Conservation (phyloP, 2,113 vertebrate species). For the Pluvialis apricaria region DNA sequence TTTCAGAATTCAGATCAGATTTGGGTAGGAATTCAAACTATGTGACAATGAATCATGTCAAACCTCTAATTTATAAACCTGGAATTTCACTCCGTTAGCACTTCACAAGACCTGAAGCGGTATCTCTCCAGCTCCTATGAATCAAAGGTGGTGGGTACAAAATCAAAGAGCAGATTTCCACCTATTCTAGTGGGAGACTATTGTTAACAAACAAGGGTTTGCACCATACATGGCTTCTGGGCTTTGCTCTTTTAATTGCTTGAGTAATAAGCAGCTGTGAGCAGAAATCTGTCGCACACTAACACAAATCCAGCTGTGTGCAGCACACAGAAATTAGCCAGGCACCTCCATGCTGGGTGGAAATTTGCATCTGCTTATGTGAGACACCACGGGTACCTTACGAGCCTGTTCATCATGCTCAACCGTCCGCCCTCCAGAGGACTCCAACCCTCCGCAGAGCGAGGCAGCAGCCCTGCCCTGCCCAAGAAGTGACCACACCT, state of each 20-base stretch:
- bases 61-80: not conserved
- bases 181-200: not conserved
- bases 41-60: not conserved
- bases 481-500: not conserved
- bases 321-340: not conserved
- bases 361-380: not conserved
- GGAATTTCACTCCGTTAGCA: not conserved
- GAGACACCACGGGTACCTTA: not conserved
- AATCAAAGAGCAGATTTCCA: not conserved
- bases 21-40: not conserved
- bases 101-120: not conserved
- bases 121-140: not conserved
- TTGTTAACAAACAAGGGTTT: not conserved
- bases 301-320: not conserved
- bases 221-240: not conserved
- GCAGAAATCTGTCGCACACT: not conserved
- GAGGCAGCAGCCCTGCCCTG: not conserved
- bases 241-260: not conserved
- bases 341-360: not conserved
- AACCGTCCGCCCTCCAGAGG: not conserved
- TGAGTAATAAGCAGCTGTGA: not conserved
- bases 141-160: not conserved
- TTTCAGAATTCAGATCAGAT: not conserved
- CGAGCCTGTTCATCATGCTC: rapidly evolving
- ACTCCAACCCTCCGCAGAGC: not conserved